Conservation (phyloP, 2,888 invertebrate species). For the Serripes groenlandicus region DNA sequence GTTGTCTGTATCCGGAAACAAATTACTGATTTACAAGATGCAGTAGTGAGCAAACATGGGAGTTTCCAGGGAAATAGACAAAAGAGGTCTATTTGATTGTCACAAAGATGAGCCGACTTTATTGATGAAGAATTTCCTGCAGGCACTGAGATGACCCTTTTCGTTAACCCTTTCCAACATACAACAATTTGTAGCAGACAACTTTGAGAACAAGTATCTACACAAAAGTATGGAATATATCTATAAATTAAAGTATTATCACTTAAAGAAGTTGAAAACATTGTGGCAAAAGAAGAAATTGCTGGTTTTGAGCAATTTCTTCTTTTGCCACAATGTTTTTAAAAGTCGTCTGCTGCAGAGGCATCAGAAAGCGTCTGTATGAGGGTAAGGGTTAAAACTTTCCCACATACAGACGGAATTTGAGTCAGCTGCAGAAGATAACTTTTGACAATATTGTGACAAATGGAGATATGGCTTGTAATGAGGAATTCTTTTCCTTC, state of each 20-base stretch:
- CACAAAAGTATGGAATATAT: too few relatives aligned
- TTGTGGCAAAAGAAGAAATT: background rate
- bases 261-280: background rate
- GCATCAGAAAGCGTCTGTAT: background rate
- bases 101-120: background rate
- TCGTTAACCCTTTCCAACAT: too few relatives aligned
- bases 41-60: background rate
- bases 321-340: background rate
- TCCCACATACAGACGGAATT: too few relatives aligned
- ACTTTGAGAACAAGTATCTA: too few relatives aligned
- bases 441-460: too few relatives aligned
- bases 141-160: too few relatives aligned
- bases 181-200: too few relatives aligned
- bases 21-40: background rate
- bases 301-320: constrained; percentile 5
- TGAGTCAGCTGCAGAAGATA: too few relatives aligned
- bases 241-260: too few relatives aligned
- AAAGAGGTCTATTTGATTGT: background rate
- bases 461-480: too few relatives aligned
- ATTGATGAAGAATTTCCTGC: too few relatives aligned
- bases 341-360: background rate
- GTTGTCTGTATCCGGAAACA: background rate
- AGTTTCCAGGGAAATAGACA: background rate
- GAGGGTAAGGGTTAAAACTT: background rate
- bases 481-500: too few relatives aligned